Percentiles rank a stretch among this genome's conserved stretches.
These are phyloP conservation scores for Malaclemys terrapin DNA, from an alignment of 2,113 vertebrate genomes.

Conservation along the genomic window DNA sequence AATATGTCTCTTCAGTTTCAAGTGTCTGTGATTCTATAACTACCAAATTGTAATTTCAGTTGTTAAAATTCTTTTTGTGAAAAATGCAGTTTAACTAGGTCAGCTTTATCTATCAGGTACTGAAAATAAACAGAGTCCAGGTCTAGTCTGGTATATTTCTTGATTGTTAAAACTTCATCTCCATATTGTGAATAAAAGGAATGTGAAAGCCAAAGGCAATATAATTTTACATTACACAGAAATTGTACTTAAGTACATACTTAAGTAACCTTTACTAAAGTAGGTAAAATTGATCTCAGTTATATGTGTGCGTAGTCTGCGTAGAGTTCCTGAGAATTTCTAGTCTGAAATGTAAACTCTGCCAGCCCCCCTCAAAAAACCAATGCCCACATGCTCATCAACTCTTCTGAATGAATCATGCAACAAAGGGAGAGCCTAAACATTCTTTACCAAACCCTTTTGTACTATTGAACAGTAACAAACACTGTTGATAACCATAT, in stretches of 20 bases:
- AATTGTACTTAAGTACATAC: not conserved
- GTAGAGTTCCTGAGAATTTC: not conserved
- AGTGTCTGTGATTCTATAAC: not conserved
- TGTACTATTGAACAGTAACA: not conserved
- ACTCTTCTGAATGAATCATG: not conserved
- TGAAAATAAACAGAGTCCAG: not conserved
- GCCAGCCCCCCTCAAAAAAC: not conserved
- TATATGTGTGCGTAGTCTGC: not conserved
- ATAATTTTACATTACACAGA: not conserved
- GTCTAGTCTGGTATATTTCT: not conserved
- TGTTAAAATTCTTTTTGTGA: not conserved
- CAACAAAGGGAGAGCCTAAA: not conserved
- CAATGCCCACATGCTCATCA: rapidly evolving
- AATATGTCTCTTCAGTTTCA: not conserved
- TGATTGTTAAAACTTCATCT: not conserved
- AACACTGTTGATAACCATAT: rapidly evolving
- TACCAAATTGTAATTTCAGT: not conserved
- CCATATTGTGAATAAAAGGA: not conserved
- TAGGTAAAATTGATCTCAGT: not conserved
- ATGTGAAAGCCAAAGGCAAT: not conserved
- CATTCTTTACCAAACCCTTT: not conserved
- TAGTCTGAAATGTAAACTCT: not conserved
- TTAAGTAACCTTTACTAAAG: not conserved
- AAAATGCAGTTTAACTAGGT: not conserved
- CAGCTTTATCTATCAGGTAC: rapidly evolving